Evolutionary conservation across 1,140 invertebrate genomes (phyloP), one percentile per base, ranked within the genome.

Genomic region (Uloborus diversus): DNA sequence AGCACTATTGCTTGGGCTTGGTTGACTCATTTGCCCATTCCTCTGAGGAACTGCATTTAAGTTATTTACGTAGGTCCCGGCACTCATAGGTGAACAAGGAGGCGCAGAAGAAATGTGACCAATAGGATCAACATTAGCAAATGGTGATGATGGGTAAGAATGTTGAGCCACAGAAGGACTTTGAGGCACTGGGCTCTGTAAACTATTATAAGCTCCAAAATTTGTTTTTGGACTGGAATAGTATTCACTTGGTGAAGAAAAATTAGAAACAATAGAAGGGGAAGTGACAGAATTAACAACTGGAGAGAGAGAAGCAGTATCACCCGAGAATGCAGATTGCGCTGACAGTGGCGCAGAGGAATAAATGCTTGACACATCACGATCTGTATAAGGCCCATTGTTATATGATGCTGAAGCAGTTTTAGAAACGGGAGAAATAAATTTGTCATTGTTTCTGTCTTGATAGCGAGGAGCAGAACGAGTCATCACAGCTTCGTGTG

Each of bases 401-500:
- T 49, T 73, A 9, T 62, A 73, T 13, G 70, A 49, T 51, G 30
- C 35, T 17, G 56, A n/a, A 25, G 5, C n/a, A 14, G 57, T 14
- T 33, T 73, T 73, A 5, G 70, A 49, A 51, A 47, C 35, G 17
- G 56, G 57, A 23, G 37, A 4, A 23, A 49, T 20, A 42, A 71
- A 71, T 4, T 25, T 59, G 32, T 61, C 57, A 49, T 62, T 35
- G 4, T 62, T 73, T 49, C 53, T 59, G 11, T 73, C 70, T 62
- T n/a, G 62, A 14, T 57, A 20, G 62, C 27, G 27, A 7, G 9
- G 28, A n/a, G n/a, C n/a, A n/a, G n/a, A n/a, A 32, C 28, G 70
- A 28, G 20, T 33, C 33, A 13, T 73, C 30, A 82, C 79, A 64
- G 81, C 13, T 73, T 82, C 70, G 64, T 82, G 81, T 23, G 81